Evolutionary conservation across 2,888 invertebrate genomes (phyloP).

Genomic region (Proisotoma minuta): DNA sequence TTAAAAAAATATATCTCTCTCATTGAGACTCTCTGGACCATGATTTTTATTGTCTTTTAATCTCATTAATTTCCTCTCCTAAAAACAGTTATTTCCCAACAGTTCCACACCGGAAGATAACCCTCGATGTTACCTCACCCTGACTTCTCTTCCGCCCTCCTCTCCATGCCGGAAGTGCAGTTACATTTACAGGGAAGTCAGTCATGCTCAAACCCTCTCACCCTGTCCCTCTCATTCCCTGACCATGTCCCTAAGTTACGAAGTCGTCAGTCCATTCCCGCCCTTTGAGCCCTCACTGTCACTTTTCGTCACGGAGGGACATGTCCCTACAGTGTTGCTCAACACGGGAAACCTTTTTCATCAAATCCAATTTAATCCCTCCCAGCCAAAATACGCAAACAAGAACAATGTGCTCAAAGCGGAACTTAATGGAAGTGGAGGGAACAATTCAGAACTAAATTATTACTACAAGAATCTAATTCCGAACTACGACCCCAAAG

Average conservation of each 20-base stretch:
- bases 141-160: not conserved
- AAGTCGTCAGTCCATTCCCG: constrained; percentile 79
- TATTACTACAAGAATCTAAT: not conserved
- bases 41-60: not conserved
- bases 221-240: constrained; percentile 82
- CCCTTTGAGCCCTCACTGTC: constrained; percentile 58
- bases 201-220: constrained; percentile 55
- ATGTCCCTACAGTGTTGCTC: constrained; percentile 61
- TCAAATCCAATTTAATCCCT: constrained; percentile 63
- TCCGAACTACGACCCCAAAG: not conserved
- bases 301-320: constrained; percentile 53
- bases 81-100: not conserved
- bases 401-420: constrained; percentile 5
- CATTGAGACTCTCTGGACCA: too few species aligned
- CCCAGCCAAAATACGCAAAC: constrained; percentile 48
- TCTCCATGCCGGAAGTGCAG: not conserved
- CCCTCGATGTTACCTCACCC: not conserved
- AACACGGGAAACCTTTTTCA: constrained; percentile 82
- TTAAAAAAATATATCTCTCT: too few species aligned
- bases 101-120: not conserved
- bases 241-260: constrained; percentile 86
- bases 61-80: not conserved
- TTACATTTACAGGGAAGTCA: not conserved
- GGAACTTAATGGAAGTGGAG: constrained; percentile 30
- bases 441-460: not conserved